Evolutionary conservation across 2,797 vertebrate species (phyloP).

Genomic region (Furcifer pardalis): DNA sequence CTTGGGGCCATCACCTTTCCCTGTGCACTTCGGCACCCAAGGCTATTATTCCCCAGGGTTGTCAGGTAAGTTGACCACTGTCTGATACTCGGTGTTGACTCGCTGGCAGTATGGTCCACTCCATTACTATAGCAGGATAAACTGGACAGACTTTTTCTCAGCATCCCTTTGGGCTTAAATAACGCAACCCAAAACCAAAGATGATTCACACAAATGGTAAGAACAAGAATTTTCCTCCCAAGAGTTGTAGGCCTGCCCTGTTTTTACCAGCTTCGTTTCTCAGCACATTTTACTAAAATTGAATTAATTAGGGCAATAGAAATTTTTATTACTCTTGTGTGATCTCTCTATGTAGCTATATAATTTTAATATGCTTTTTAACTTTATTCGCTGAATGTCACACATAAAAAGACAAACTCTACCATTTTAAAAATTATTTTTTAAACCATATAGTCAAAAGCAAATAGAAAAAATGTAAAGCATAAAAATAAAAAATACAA

Average conservation of each 20-base stretch:
- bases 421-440: background rate
- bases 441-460: no score
- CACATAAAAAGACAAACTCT: constrained; percentile 28
- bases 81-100: no score
- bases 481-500: no score
- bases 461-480: no score
- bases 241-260: background rate
- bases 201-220: no score
- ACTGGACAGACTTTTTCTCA: no score
- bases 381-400: constrained; percentile 14
- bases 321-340: constrained; percentile 21
- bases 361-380: constrained; percentile 39
- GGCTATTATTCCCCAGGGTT: no score
- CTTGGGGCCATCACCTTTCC: no score
- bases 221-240: background rate
- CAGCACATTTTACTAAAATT: constrained; percentile 24
- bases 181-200: background rate
- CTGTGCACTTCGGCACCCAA: no score
- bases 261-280: background rate
- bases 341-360: constrained; percentile 22
- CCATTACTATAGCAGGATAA: no score
- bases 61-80: no score
- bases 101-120: no score
- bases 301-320: constrained; percentile 35
- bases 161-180: background rate